These are phyloP conservation scores for Alca torda DNA, from an alignment of 2,797 vertebrate genomes.

Conservation along the genomic window DNA sequence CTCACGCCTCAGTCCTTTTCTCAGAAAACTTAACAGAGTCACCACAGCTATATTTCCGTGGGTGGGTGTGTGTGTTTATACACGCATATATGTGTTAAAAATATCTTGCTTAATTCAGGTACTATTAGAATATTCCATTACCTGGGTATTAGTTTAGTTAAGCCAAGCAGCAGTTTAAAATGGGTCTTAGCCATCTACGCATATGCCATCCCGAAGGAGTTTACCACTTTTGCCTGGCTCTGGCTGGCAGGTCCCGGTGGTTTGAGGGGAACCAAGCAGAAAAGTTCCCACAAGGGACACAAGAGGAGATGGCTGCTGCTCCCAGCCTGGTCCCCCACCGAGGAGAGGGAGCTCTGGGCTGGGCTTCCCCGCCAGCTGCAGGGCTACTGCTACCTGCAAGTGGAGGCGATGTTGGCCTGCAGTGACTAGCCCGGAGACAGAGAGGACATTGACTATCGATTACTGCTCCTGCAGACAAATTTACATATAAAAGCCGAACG, in stretches of 20 bases:
- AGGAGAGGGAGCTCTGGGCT: neutral
- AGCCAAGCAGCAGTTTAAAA: neutral
- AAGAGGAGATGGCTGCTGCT: neutral
- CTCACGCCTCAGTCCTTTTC: constrained; percentile 36
- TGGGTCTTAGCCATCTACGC: neutral
- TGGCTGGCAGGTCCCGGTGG: neutral
- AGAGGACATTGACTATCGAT: neutral
- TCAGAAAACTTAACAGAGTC: constrained; percentile 31
- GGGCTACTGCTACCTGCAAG: neutral
- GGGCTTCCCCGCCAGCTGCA: neutral
- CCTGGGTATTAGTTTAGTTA: neutral
- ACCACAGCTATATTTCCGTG: constrained; percentile 19
- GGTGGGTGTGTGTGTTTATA: constrained; percentile 1
- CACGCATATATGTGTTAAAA: neutral
- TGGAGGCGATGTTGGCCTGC: neutral
- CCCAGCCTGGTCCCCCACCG: neutral
- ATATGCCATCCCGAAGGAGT: neutral
- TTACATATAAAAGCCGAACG: constrained; percentile 52
- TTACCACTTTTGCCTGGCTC: neutral
- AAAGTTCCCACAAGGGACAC: neutral
- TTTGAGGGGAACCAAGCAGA: fast-evolving
- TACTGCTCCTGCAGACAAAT: neutral
- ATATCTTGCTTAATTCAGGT: constrained; percentile 17
- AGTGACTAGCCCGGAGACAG: neutral
- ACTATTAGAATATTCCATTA: constrained; percentile 27